A percentile compares a stretch with the other conserved stretches of the same genome.
Conservation (phyloP, 2,888 invertebrate genomes). For the Tinea semifulvella region DNA sequence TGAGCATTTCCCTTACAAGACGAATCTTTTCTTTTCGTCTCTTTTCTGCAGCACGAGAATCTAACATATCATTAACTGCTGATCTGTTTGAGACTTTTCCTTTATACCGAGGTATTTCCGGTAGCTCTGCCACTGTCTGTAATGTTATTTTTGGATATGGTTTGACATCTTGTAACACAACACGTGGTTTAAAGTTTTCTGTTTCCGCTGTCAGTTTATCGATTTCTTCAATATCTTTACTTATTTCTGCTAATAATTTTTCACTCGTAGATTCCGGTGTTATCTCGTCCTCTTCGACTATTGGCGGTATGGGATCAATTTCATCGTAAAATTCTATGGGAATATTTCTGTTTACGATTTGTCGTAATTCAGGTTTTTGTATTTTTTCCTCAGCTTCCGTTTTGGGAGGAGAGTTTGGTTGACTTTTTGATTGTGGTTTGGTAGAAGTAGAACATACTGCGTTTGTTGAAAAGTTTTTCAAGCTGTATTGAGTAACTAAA, state of each 20-base stretch:
- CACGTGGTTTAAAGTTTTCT: constrained; percentile 43
- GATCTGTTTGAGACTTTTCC: constrained; percentile 41
- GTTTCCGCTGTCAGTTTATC: constrained; percentile 59
- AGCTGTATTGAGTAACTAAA: constrained; percentile 65
- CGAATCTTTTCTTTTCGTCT: constrained; percentile 71
- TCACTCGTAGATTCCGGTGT: constrained; percentile 45
- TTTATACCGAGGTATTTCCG: constrained; percentile 69
- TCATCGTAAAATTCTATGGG: constrained; percentile 50
- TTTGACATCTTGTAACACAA: constrained; percentile 56
- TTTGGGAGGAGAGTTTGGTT: constrained; percentile 59
- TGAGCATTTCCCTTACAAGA: constrained; percentile 75
- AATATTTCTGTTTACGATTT: constrained; percentile 37
- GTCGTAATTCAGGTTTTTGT: constrained; percentile 31
- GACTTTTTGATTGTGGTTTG: constrained; percentile 56
- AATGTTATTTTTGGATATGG: constrained; percentile 67
- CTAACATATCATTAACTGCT: constrained; percentile 37
- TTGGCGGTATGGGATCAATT: constrained; percentile 50
- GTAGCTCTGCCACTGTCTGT: constrained; percentile 69
- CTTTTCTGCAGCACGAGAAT: constrained; percentile 55
- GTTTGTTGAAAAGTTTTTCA: constrained; percentile 56
- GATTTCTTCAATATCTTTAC: constrained; percentile 60
- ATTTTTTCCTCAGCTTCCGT: constrained; percentile 47
- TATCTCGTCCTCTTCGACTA: constrained; percentile 48
- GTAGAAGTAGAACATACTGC: constrained; percentile 31
- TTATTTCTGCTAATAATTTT: constrained; percentile 49